phyloP scores from a whole-genome alignment of 2,888 invertebrate genomes.

The Synergus umbraculus region DNA sequence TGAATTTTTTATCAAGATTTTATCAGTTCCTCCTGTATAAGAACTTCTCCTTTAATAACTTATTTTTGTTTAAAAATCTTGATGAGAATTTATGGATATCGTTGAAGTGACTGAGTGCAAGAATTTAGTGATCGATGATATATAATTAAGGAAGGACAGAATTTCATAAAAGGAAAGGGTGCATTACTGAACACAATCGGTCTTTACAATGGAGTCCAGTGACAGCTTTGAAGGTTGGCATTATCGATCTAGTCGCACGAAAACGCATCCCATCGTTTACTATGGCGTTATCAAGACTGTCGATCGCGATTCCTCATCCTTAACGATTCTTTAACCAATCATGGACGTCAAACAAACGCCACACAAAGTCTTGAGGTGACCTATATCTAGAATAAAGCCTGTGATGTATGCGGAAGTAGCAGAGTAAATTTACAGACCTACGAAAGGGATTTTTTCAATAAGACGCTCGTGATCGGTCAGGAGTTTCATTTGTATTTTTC shows the following conservation, averaged over 20 bases:
- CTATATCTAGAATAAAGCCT: constrained; percentile 5
- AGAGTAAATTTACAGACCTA: not conserved
- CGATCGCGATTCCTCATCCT: constrained; percentile 38
- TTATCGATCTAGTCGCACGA: constrained; percentile 37
- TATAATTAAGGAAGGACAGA: constrained; percentile 35
- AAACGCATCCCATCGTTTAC: constrained; percentile 41
- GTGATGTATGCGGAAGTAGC: not conserved
- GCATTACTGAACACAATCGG: constrained; percentile 38
- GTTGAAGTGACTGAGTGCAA: not conserved
- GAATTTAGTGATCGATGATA: constrained; percentile 26
- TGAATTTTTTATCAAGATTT: not conserved
- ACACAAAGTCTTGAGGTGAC: not conserved
- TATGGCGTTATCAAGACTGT: constrained; percentile 36
- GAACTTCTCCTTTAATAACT: not conserved
- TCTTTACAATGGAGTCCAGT: constrained; percentile 38
- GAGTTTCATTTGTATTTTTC: not conserved
- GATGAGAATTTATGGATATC: not conserved
- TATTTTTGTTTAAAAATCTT: not conserved
- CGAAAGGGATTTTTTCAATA: not conserved
- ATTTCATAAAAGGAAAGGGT: constrained; percentile 11
- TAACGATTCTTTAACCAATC: constrained; percentile 37
- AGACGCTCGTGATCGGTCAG: constrained; percentile 20
- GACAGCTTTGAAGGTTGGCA: constrained; percentile 39
- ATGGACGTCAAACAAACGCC: constrained; percentile 25
- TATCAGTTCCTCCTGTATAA: not conserved